Percentiles rank a stretch among this genome's conserved stretches.
These are phyloP conservation scores for Channa striata DNA, from an alignment of 2,797 vertebrate species.

Conservation along the genomic window DNA sequence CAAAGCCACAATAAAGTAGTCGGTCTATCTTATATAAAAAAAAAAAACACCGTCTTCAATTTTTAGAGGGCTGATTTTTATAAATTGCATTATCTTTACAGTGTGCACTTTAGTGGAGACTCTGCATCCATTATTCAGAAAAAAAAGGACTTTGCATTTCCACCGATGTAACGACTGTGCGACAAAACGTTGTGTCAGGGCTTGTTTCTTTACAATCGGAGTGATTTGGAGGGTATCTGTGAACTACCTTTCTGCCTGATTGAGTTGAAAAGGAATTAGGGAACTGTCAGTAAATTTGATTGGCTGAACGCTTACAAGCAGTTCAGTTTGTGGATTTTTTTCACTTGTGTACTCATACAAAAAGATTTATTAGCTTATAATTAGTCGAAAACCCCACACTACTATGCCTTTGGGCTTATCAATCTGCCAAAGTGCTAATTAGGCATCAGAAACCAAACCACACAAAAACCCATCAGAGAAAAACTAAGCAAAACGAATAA, in stretches of 20 bases:
- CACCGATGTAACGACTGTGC: too few relatives aligned
- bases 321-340: slow-evolving; percentile 12
- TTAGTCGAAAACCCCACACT: slow-evolving; percentile 14
- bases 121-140: slow-evolving; percentile 48
- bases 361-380: slow-evolving; percentile 30
- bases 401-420: slow-evolving; percentile 24
- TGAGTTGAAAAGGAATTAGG: slow-evolving; percentile 31
- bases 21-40: slow-evolving; percentile 44
- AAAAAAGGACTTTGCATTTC: slow-evolving; percentile 25
- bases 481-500: slow-evolving; percentile 6
- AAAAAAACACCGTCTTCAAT: slow-evolving; percentile 12
- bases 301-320: slow-evolving; percentile 15
- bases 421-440: slow-evolving; percentile 42
- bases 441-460: slow-evolving; percentile 25
- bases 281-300: slow-evolving; percentile 13
- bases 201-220: slow-evolving; percentile 14
- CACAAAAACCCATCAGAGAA: slow-evolving; percentile 13
- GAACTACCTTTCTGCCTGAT: slow-evolving; percentile 20
- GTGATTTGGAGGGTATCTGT: slow-evolving; percentile 1
- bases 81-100: slow-evolving; percentile 61
- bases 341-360: slow-evolving; percentile 24
- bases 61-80: slow-evolving; percentile 46
- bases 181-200: slow-evolving; percentile 22
- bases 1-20: slow-evolving; percentile 24
- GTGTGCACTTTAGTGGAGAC: slow-evolving; percentile 36